Base-by-base conservation (phyloP, 2,797 vertebrate species). In the Poecilia picta region DNA sequence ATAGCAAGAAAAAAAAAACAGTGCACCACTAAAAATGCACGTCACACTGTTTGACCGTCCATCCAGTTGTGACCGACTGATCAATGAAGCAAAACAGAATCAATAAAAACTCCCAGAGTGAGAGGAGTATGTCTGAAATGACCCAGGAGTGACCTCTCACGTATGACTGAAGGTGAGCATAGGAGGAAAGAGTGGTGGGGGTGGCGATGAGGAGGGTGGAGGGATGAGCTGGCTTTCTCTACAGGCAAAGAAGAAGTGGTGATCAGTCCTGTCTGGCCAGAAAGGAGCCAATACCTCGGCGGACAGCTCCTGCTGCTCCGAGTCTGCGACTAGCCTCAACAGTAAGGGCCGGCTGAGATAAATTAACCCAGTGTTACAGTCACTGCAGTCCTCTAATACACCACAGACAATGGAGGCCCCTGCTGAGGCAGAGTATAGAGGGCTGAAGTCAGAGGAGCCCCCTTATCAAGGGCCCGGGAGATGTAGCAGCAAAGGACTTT, bases 221-320 rank as follows among this genome's bases (percentile, higher is more conserved):
- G 57, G 31, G 59, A 2, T 64, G 59, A 64, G 87, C 85, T 76
- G 62, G 87, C 84, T 87, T 86, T 91, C 82, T 93, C 87, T 93
- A 83, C 88, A 82, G 87, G 87, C 80, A 70, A 70, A 70, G 46
- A 87, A 84, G 78, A 89, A 89, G 64, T 75, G 82, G 93, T 96
- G 97, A 98, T 98, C 97, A 97, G 95, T 98, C 96, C 96, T 96
- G 95, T 95, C 95, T 77, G 92, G 95, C 95, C 95, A 96, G 97
- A 97, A 97, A 91, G 82, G 94, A 95, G 89, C 95, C 95, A 96
- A 96, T 96, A 95, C 94, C 95, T 90, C 93, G 76, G 66, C 73
- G 92, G 96, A 97, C 95, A 95, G 96, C 96, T 97, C 97, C 97
- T 97, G 96, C 97, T 97, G 97, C 94, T 95, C 87, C 84, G 77